Percentiles rank a stretch among this genome's conserved stretches.
phyloP scores from a whole-genome alignment of 1,140 invertebrate genomes.

The Maniola jurtina region DNA sequence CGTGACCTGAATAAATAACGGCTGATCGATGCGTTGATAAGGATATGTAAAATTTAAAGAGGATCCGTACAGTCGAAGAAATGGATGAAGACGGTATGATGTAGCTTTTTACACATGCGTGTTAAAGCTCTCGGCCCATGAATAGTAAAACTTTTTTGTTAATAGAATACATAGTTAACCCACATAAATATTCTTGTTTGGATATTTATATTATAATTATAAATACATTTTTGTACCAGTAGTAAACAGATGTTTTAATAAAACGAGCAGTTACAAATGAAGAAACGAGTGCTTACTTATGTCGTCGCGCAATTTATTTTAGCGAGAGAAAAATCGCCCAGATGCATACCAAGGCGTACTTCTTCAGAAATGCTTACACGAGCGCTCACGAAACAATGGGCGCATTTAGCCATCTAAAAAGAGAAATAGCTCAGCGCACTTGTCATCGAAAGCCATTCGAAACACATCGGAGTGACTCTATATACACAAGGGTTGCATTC shows the following conservation, averaged over 20 bases:
- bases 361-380: constrained; percentile 51
- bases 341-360: constrained; percentile 41
- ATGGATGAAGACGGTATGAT: constrained; percentile 33
- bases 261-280: constrained; percentile 23
- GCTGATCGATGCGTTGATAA: constrained; percentile 70
- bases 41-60: constrained; percentile 64
- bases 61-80: constrained; percentile 44
- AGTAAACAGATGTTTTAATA: neutral
- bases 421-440: constrained; percentile 65
- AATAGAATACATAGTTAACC: neutral
- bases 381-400: constrained; percentile 64
- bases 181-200: neutral
- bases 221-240: neutral
- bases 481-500: constrained; percentile 55
- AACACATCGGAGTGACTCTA: constrained; percentile 66
- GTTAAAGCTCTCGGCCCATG: too few species aligned
- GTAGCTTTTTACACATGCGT: neutral
- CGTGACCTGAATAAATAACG: constrained; percentile 71
- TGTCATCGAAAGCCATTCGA: constrained; percentile 76
- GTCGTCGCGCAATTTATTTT: constrained; percentile 40
- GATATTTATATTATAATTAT: neutral
- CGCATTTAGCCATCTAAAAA: constrained; percentile 71
- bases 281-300: constrained; percentile 41
- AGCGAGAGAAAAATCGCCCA: constrained; percentile 39
- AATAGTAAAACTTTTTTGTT: too few species aligned